Evolutionary conservation across 2,797 vertebrate species (phyloP), one percentile per base, ranked within the genome.

Genomic region (Pelochelys cantorii): DNA sequence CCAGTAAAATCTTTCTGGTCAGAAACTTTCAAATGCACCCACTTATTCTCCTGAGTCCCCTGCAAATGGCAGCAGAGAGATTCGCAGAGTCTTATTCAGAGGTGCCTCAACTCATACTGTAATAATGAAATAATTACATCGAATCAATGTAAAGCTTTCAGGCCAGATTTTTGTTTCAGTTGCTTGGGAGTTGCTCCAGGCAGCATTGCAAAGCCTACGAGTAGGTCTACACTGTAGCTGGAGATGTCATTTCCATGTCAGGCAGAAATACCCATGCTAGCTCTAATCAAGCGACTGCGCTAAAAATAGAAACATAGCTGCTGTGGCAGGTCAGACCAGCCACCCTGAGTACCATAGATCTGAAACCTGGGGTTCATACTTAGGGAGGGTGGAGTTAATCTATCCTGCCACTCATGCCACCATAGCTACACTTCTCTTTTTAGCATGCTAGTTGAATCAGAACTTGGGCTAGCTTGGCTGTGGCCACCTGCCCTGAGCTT

Each of bases 1-100:
- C 59, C 1, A 0, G 52, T 11, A 37, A 18, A 54, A 22, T 0
- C 17, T 18, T n/a, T 65, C 31, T n/a, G 62, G 0, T 0, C 0
- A 82, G 80, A 15, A 82, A 42, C 83, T 65, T 87, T 79, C 83
- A 77, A 3, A 0, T 34, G 79, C 1, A 0, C 31, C 83, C 60
- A 71, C 60, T 88, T n/a, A 80, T 57, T 84, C 60, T 78, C 68
- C 1, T 20, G 37, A 85, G 31, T 82, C 84, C 89, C 92, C 93
- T 87, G 86, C 75, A 71, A 79, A 81, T 34, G 25, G 83, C 0
- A 56, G 53, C 75, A 79, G 25, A 0, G n/a, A 91, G 90, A 71
- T 89, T 78, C 94, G 83, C 92, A 81, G 83, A 77, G 11, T 11
- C 89, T 56, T 83, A 1, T 29, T 84, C 55, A 83, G 60, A 5